Conservation (phyloP, 2,113 vertebrate species). For the Chiloscyllium plagiosum region DNA sequence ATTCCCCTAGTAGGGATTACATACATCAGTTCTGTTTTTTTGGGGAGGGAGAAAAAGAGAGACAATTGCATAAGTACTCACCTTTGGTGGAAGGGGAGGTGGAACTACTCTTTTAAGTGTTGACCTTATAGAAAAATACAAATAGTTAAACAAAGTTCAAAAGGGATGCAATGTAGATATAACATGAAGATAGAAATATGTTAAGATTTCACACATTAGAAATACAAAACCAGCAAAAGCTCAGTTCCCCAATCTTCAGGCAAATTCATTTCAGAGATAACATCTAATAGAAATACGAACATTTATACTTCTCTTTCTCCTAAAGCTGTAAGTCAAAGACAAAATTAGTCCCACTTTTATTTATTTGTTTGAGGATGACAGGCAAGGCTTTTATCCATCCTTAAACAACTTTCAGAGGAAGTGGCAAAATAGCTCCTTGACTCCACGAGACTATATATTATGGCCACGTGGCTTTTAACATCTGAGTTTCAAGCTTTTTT, state of each 20-base stretch:
- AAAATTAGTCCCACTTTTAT: background rate
- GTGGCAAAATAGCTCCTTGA: background rate
- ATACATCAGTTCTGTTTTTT: no score
- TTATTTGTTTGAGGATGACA: background rate
- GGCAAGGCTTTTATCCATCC: no score
- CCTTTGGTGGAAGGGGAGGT: constrained; percentile 90
- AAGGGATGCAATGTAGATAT: background rate
- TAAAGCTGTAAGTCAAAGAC: background rate
- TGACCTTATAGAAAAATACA: constrained; percentile 56
- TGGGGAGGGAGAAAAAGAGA: background rate
- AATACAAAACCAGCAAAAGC: background rate
- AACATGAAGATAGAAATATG: background rate
- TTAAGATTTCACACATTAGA: background rate
- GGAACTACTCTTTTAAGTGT: constrained; percentile 79
- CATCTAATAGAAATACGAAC: background rate
- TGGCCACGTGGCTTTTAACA: background rate
- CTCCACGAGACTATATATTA: background rate
- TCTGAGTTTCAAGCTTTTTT: background rate
- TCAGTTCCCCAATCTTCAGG: background rate
- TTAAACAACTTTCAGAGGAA: background rate
- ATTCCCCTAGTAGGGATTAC: background rate
- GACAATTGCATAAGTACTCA: constrained; percentile 47
- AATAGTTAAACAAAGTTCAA: background rate
- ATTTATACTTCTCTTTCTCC: background rate
- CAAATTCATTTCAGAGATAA: background rate